A percentile compares a stretch with the other conserved stretches of the same genome.
Evolutionary conservation across 2,113 vertebrate species (phyloP).

Genomic region (Hydrochoerus hydrochaeris): DNA sequence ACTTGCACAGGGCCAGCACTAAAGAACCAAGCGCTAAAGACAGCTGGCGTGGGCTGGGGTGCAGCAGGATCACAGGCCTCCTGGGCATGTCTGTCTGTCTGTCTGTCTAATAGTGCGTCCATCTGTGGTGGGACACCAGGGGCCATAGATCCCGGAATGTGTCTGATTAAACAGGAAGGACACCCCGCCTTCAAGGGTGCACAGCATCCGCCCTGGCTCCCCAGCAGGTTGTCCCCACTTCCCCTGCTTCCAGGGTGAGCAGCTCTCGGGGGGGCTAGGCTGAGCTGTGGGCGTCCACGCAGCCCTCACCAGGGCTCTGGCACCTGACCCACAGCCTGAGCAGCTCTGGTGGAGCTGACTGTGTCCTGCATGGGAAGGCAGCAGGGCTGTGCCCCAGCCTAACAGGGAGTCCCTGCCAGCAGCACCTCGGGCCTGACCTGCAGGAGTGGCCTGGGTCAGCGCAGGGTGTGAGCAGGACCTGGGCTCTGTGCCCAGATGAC

Average conservation of each 20-base stretch:
- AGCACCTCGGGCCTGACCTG: slow-evolving; percentile 21
- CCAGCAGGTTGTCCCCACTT: background rate
- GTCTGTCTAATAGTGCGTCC: slow-evolving; percentile 64
- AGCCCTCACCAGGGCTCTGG: too few species aligned
- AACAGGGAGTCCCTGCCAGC: background rate
- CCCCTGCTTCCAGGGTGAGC: slow-evolving; percentile 28
- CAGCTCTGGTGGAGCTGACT: background rate
- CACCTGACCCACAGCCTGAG: too few species aligned
- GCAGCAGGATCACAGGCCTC: background rate
- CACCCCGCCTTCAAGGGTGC: slow-evolving; percentile 50
- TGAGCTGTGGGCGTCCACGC: too few species aligned
- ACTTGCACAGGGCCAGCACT: background rate
- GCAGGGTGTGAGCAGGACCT: slow-evolving; percentile 70
- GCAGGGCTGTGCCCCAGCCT: background rate
- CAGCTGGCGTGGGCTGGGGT: background rate
- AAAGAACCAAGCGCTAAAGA: background rate
- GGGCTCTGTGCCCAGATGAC: slow-evolving; percentile 72
- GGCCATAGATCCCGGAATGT: slow-evolving; percentile 37
- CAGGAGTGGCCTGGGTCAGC: slow-evolving; percentile 69
- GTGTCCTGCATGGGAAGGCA: background rate
- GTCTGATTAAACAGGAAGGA: slow-evolving; percentile 75
- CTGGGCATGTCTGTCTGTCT: slow-evolving; percentile 59
- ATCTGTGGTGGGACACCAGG: slow-evolving; percentile 37
- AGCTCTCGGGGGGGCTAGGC: background rate
- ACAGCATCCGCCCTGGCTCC: background rate